Evolutionary conservation across 2,888 invertebrate genomes (phyloP).

Genomic region (Athalia cordata): DNA sequence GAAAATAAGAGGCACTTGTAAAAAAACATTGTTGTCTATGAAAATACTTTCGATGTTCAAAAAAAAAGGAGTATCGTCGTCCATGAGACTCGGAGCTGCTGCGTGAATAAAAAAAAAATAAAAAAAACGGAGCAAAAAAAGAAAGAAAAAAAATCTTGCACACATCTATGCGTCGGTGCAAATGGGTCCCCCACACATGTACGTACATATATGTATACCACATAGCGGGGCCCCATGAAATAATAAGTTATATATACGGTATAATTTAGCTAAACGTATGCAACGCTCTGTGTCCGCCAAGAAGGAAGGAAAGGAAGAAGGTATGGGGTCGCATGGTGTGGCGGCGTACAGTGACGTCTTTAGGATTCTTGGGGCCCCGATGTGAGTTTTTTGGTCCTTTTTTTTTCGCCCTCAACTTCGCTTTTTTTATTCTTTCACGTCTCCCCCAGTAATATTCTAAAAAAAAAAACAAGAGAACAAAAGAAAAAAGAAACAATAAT

Average conservation of each 20-base stretch:
- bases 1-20: too few species aligned
- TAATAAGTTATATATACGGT: conserved; percentile 70
- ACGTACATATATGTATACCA: background rate
- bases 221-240: conserved; percentile 65
- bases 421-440: background rate
- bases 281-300: conserved; percentile 61
- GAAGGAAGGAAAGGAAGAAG: background rate
- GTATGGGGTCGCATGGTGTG: conserved; percentile 57
- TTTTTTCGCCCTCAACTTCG: background rate
- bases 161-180: too few species aligned
- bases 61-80: background rate
- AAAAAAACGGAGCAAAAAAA: too few species aligned
- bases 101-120: too few species aligned
- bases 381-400: background rate
- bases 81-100: too few species aligned
- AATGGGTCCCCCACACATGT: background rate
- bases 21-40: too few species aligned
- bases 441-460: background rate
- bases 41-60: background rate
- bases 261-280: conserved; percentile 71
- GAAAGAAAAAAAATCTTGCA: too few species aligned
- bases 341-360: conserved; percentile 62
- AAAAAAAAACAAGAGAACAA: background rate
- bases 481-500: too few species aligned
- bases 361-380: conserved; percentile 43